These are phyloP conservation scores for Diarsia dahlii DNA, from an alignment of 2,888 invertebrate species.

Conservation along the genomic window DNA sequence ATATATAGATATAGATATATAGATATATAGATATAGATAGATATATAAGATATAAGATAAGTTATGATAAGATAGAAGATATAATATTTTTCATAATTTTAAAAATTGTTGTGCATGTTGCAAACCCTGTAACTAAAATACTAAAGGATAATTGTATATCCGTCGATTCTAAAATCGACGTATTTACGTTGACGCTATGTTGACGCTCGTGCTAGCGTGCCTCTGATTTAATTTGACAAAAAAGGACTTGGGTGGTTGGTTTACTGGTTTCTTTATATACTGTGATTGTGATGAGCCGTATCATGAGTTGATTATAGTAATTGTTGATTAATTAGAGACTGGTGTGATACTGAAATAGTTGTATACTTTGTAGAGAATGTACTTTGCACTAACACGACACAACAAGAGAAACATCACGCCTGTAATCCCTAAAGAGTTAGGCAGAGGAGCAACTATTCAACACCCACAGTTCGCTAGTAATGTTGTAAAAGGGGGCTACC, in stretches of 20 bases:
- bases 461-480: not conserved
- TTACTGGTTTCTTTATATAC: not conserved
- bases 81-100: no score
- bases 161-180: no score
- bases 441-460: not conserved
- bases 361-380: not conserved
- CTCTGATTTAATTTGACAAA: not conserved
- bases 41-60: no score
- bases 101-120: no score
- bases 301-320: constrained; percentile 18
- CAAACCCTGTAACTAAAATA: no score
- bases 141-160: not conserved
- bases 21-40: no score
- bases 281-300: constrained; percentile 10
- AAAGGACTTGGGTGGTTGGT: not conserved
- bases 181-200: no score
- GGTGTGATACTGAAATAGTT: constrained; percentile 4
- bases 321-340: constrained; percentile 8
- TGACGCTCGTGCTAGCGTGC: no score
- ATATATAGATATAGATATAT: no score
- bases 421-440: not conserved
- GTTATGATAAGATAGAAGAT: no score
- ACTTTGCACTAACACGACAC: not conserved
- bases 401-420: not conserved
- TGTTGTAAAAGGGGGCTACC: not conserved